These are phyloP conservation scores for Callyntrura guangdongensis DNA, from an alignment of 2,888 invertebrate species.

Conservation along the genomic window DNA sequence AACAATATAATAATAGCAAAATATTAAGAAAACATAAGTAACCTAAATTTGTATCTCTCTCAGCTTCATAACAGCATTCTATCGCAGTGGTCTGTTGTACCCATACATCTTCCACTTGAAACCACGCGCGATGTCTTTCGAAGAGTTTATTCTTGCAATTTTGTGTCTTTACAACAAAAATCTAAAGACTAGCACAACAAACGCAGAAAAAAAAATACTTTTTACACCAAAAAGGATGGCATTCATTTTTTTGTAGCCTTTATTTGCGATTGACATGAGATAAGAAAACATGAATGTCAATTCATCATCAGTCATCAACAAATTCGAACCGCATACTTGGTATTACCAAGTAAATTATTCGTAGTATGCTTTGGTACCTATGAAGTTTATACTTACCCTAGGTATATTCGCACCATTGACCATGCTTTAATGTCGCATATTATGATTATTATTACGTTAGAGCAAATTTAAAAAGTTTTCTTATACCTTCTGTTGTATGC, in stretches of 20 bases:
- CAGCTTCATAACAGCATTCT: too few relatives aligned
- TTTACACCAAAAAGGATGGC: conserved; percentile 53
- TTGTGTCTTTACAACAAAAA: background rate
- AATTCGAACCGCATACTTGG: background rate
- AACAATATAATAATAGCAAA: background rate
- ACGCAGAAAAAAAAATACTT: background rate
- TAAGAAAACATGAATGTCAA: conserved; percentile 68
- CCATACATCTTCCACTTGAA: conserved; percentile 7
- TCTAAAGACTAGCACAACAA: background rate
- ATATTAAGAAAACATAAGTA: conserved; percentile 7
- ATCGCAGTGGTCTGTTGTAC: background rate
- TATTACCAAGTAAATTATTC: background rate
- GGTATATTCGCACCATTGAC: background rate
- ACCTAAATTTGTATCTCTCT: background rate
- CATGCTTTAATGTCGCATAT: background rate
- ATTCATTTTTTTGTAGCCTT: conserved; percentile 65
- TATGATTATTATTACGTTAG: background rate
- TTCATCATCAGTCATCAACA: conserved; percentile 53
- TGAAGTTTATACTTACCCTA: too few relatives aligned
- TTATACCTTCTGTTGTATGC: background rate
- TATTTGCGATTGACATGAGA: conserved; percentile 75
- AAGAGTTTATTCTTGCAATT: background rate
- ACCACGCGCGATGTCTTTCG: background rate
- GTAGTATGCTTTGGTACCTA: too few relatives aligned
- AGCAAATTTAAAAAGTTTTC: conserved; percentile 33